Conservation (phyloP, 2,888 invertebrate genomes). For the Tuta absoluta region DNA sequence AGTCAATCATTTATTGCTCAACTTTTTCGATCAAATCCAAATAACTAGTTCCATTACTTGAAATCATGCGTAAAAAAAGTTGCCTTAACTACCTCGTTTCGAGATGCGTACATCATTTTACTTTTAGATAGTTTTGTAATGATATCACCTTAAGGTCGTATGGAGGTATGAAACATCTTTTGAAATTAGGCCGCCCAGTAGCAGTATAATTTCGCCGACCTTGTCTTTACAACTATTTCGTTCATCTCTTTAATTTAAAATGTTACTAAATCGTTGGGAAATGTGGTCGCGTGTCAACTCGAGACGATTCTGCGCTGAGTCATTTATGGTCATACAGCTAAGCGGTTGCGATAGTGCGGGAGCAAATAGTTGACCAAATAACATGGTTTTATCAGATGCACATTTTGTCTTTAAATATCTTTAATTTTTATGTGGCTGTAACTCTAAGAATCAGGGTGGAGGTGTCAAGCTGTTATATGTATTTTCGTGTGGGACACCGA, state of each 20-base stretch:
- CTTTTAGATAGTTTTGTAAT: constrained; percentile 48
- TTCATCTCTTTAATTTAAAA: constrained; percentile 52
- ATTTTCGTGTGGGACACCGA: too few relatives aligned
- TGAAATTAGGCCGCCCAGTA: constrained; percentile 38
- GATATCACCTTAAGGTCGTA: constrained; percentile 37
- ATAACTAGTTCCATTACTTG: constrained; percentile 20
- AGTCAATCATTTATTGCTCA: neutral
- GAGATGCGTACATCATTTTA: constrained; percentile 32
- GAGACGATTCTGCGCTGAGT: constrained; percentile 18
- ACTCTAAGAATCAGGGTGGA: too few relatives aligned
- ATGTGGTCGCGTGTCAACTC: constrained; percentile 9
- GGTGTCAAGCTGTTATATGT: too few relatives aligned
- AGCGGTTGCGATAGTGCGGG: neutral
- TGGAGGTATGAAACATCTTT: constrained; percentile 36
- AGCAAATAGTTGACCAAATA: constrained; percentile 16
- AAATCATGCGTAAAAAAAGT: constrained; percentile 20
- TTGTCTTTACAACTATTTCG: constrained; percentile 52
- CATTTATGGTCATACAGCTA: constrained; percentile 10
- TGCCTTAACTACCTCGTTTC: constrained; percentile 24
- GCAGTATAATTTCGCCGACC: constrained; percentile 52
- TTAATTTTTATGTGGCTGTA: neutral
- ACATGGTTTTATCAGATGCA: neutral
- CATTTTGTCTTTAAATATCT: neutral
- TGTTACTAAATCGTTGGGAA: constrained; percentile 55
- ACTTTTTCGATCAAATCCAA: constrained; percentile 14